A percentile compares a stretch with the other conserved stretches of the same genome.
phyloP scores from a whole-genome alignment of 2,113 vertebrate species.

The Megaptera novaeangliae region DNA sequence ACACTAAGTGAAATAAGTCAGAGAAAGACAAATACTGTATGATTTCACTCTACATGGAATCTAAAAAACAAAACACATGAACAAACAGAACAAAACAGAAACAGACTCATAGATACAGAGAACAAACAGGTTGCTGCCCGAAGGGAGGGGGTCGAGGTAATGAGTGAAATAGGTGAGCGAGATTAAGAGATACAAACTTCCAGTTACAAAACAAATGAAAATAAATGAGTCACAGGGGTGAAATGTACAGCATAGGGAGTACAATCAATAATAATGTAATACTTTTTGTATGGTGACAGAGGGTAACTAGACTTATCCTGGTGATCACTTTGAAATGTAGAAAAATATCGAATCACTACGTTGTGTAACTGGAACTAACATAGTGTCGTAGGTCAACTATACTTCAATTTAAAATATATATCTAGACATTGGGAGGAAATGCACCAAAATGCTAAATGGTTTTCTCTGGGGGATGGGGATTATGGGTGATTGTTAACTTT shows the following conservation, averaged over 20 bases:
- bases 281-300: neutral
- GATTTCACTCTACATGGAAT: neutral
- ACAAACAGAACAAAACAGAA: neutral
- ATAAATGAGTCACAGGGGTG: too few relatives aligned
- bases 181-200: neutral
- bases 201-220: neutral
- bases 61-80: fast-evolving
- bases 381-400: neutral
- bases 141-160: neutral
- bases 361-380: neutral
- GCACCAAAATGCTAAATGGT: neutral
- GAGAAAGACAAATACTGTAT: neutral
- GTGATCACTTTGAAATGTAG: neutral
- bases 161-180: neutral
- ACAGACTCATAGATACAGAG: neutral
- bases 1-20: neutral
- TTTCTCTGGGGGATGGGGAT: neutral
- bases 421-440: neutral
- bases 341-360: neutral
- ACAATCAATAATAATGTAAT: neutral
- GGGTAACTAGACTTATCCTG: neutral
- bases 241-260: neutral
- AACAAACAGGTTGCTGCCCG: neutral
- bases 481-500: neutral
- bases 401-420: neutral